Percentiles rank a stretch among this genome's conserved stretches.
Evolutionary conservation across 2,113 vertebrate genomes (phyloP).

Genomic region (Ardeotis arabs): DNA sequence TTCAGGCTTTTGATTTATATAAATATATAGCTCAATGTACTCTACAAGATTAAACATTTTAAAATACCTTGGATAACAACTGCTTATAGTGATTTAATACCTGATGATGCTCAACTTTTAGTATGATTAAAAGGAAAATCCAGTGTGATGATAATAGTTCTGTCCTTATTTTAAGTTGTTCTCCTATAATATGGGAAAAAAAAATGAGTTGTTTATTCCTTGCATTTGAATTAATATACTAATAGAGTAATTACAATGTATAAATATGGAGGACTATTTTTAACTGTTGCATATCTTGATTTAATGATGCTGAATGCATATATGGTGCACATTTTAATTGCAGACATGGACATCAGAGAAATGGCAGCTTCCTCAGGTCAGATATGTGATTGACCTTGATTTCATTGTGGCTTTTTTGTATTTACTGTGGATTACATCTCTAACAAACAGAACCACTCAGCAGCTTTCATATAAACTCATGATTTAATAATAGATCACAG

Average conservation of each 20-base stretch:
- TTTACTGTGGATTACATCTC: slow-evolving; percentile 54
- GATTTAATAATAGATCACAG: slow-evolving; percentile 61
- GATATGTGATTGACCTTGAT: slow-evolving; percentile 69
- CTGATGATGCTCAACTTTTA: neutral
- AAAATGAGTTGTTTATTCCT: neutral
- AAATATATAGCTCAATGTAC: neutral
- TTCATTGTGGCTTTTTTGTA: slow-evolving; percentile 63
- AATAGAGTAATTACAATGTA: neutral
- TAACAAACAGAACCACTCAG: slow-evolving; percentile 52
- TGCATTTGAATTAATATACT: neutral
- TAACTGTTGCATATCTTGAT: neutral
- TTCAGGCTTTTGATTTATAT: neutral
- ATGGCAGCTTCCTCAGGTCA: slow-evolving; percentile 72
- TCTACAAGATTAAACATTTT: neutral
- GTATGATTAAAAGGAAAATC: neutral
- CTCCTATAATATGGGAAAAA: neutral
- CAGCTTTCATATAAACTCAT: slow-evolving; percentile 38
- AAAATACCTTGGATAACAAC: neutral
- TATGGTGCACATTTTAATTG: slow-evolving; percentile 62
- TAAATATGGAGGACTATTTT: neutral
- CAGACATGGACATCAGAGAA: slow-evolving; percentile 71
- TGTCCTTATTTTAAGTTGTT: neutral
- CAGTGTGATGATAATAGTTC: neutral
- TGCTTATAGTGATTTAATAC: neutral
- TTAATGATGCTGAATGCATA: slow-evolving; percentile 30